Evolutionary conservation across 2,888 invertebrate genomes (phyloP).

Genomic region (Coelinius sp.): DNA sequence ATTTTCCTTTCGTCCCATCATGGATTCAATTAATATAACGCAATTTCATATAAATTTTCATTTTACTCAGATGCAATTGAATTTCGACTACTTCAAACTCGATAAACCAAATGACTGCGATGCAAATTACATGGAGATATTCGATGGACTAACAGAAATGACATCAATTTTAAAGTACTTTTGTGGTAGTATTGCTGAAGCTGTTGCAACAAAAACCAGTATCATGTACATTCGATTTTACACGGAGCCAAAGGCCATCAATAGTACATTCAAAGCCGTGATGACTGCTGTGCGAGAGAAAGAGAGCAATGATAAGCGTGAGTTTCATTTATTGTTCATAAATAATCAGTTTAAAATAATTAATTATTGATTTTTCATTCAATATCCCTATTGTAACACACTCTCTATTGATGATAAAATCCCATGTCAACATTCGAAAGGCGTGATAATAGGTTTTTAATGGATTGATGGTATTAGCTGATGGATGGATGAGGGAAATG

Average conservation of each 20-base stretch:
- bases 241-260: constrained; percentile 76
- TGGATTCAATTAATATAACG: neutral
- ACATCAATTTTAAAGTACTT: constrained; percentile 78
- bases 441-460: neutral
- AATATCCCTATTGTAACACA: neutral
- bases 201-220: constrained; percentile 79
- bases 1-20: neutral
- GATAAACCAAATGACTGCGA: constrained; percentile 84
- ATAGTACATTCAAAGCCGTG: constrained; percentile 79
- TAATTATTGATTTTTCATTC: neutral
- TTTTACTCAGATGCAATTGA: constrained; percentile 76
- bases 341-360: neutral
- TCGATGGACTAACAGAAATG: constrained; percentile 76
- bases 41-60: neutral
- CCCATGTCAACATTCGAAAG: neutral
- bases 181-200: constrained; percentile 89
- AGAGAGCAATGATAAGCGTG: constrained; percentile 70
- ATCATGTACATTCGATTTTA: constrained; percentile 83
- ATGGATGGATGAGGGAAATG: neutral
- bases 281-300: constrained; percentile 83
- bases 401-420: neutral
- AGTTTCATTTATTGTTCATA: constrained; percentile 47
- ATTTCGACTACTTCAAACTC: constrained; percentile 77
- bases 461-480: neutral
- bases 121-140: constrained; percentile 83